Evolutionary conservation across 1,140 invertebrate genomes (phyloP), one percentile per base, ranked within the genome.

Genomic region (Caerostris darwini): DNA sequence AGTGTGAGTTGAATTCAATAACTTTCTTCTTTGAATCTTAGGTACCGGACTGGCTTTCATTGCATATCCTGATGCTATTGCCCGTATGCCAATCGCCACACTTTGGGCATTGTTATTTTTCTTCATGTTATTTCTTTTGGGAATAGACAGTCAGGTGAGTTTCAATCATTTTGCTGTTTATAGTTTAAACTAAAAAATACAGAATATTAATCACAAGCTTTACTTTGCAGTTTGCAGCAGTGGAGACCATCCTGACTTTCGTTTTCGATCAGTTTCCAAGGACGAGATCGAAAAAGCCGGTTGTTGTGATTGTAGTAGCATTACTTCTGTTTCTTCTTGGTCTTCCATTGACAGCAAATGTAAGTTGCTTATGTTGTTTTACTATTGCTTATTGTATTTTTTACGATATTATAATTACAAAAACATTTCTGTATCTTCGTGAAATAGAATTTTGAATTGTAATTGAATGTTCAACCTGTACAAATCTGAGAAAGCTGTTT

Each of bases 211-310:
- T 12, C 3, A 61, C 3, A 61, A 61, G 59, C 8, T 61, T 8
- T 6, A 14, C 8, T 61, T 94, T 86, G 7, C 95, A 96, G 96
- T 96, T 96, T 95, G 96, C 95, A 3, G 86, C 95, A 19, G 93
- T 95, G 56, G 95, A 98, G 96, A 98, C 98, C 6, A 97, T 98
- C 1, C 97, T 97, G 14, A 98, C 98, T 5, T 97, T 97, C 93
- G 97, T 98, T 94, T 97, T 98, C 92, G 98, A 98, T 95, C 97
- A 97, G 82, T 97, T 98, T 95, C 97, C 98, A 2, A 96, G 97
- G 93, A 96, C 98, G 77, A 96, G 98, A 92, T 97, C 97, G 95
- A 97, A 97, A 94, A 98, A 98, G 96, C 96, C 97, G 7, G 97
- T 97, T 96, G 97, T 98, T 6, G 98, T 98, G 0, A 96, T 97